Base-by-base conservation (phyloP, 2,113 vertebrate genomes). In the Lagopus leucura region DNA sequence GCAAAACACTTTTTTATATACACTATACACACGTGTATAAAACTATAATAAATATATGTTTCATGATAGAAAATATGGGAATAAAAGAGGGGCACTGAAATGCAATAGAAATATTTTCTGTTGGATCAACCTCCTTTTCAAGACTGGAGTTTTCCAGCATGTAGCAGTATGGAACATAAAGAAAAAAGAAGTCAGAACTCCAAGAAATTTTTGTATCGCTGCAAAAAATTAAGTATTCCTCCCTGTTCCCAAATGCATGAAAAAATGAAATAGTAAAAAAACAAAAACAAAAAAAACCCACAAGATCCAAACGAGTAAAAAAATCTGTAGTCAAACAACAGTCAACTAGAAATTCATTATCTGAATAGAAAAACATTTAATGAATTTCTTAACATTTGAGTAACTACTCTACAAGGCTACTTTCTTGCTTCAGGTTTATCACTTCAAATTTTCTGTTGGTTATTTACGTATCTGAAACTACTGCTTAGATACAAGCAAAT, bases 261-360 rank as follows among this genome's bases (percentile, higher is more conserved):
- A 74, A 87, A 89, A 87, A 89, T n/a, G 1, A 45, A 52, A 40
- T 0, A 2, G 17, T 42, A 17, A 24, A 83, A 66, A 47, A 21
- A 47, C 10, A 43, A 43, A 43, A 65, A 0, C 0, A 0, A 36
- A 42, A 57, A 76, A 50, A 8, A 13, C 5, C 9, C 48, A 52
- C 61, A 2, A 16, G 28, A 10, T 18, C 54, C 54, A 30, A 30
- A 30, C 5, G 22, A 74, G 6, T 3, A 30, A 80, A 88, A 24
- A 61, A 27, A 2, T 0, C 0, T 1, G 8, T 14, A 54, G 14
- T 28, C 52, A 55, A 30, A 55, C 28, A 55, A 17, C 45, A 7
- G 1, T 7, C 32, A 48, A 45, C 36, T 22, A 66, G 24, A 88
- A 83, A 11, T 4, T 13, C 4, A 17, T 60, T 86, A 66, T 24